Percentiles rank a stretch among this genome's conserved stretches.
Evolutionary conservation across 2,888 invertebrate genomes (phyloP).

Genomic region (Gordius sp.): DNA sequence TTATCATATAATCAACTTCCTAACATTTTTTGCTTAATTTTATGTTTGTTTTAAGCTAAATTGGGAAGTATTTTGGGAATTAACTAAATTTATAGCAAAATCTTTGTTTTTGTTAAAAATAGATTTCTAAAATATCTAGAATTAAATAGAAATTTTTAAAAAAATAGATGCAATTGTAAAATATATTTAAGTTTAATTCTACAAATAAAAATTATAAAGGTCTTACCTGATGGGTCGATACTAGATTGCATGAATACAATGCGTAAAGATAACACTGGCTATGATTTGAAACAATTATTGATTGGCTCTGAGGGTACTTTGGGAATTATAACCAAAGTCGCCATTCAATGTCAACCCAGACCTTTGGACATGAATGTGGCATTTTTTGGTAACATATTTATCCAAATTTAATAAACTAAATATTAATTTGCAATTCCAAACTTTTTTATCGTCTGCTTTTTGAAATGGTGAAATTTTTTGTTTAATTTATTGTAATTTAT

Average conservation of each 20-base stretch:
- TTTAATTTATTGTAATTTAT: background rate
- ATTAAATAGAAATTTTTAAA: conserved; percentile 1
- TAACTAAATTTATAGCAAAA: no score
- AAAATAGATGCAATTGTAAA: conserved; percentile 27
- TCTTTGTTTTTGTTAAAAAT: conserved; percentile 2
- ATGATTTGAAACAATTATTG: conserved; percentile 78
- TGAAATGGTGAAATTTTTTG: background rate
- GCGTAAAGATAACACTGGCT: conserved; percentile 90
- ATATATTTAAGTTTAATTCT: conserved; percentile 13
- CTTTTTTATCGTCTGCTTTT: conserved; percentile 16
- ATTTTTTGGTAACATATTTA: conserved; percentile 43
- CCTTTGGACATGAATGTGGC: conserved; percentile 58
- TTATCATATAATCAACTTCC: no score
- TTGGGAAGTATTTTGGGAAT: no score
- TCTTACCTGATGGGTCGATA: conserved; percentile 43
- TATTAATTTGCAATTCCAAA: background rate
- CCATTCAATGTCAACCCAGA: conserved; percentile 58
- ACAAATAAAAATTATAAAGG: conserved; percentile 31
- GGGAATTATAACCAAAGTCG: conserved; percentile 68
- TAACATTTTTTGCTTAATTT: no score
- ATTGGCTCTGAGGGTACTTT: conserved; percentile 90
- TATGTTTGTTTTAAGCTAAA: no score
- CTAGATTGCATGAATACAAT: conserved; percentile 55
- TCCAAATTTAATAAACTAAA: background rate
- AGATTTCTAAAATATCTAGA: background rate